Conservation (phyloP, 2,888 invertebrate genomes). For the Candidula unifasciata region DNA sequence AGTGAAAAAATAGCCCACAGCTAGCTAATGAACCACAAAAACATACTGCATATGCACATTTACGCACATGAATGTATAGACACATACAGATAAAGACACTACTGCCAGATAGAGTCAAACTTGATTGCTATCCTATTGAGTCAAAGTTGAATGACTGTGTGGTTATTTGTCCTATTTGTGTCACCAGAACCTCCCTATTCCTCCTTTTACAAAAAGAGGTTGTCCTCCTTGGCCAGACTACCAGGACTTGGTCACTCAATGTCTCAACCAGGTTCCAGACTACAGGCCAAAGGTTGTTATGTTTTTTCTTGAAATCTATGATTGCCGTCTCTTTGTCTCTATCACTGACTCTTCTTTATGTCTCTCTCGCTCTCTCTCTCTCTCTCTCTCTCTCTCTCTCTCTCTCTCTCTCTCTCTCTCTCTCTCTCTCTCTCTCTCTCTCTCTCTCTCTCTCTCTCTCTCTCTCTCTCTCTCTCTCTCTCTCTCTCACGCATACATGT, state of each 20-base stretch:
- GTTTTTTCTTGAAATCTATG: no score
- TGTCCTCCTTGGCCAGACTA: conserved; percentile 71
- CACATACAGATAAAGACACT: no score
- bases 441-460: background rate
- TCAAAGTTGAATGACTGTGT: no score
- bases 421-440: background rate
- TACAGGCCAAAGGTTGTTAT: conserved; percentile 64
- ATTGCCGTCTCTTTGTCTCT: background rate
- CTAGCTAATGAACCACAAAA: no score
- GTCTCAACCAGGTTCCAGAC: conserved; percentile 69
- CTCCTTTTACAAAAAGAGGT: conserved; percentile 63
- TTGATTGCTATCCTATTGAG: no score
- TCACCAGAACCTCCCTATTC: conserved; percentile 62
- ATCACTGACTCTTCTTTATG: background rate
- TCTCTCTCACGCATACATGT: no score
- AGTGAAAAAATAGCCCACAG: no score
- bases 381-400: background rate
- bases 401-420: background rate
- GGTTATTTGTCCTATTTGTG: background rate
- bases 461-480: background rate
- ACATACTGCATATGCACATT: no score
- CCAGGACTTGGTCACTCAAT: conserved; percentile 67
- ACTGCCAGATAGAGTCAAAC: no score
- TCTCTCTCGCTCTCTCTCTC: background rate
- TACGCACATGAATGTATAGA: no score